Conservation (phyloP, 2,888 invertebrate species). For the Erebia epiphron region DNA sequence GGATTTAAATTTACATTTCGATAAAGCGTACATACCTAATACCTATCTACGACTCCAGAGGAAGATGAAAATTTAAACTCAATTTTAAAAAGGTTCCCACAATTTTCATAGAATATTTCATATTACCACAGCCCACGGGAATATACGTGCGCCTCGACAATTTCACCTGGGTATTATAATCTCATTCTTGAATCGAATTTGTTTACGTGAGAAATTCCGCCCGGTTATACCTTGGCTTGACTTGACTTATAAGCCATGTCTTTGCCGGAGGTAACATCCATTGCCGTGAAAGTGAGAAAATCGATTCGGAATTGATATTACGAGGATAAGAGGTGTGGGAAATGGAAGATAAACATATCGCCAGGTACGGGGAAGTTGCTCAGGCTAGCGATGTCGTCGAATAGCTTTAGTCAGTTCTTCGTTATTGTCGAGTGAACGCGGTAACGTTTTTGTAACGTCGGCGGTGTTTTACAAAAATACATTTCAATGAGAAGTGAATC, state of each 20-base stretch:
- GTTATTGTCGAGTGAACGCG: conserved; percentile 63
- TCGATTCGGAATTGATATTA: conserved; percentile 35
- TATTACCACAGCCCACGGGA: conserved; percentile 38
- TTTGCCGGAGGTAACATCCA: conserved; percentile 21
- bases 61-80: conserved; percentile 32
- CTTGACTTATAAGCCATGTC: background rate
- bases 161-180: conserved; percentile 65
- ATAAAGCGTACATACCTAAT: no score
- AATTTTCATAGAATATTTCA: conserved; percentile 39
- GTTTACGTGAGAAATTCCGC: conserved; percentile 71
- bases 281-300: conserved; percentile 27
- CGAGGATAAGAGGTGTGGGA: conserved; percentile 38
- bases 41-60: conserved; percentile 9
- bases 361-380: conserved; percentile 43
- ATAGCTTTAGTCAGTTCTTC: conserved; percentile 71
- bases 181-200: conserved; percentile 71
- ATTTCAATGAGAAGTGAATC: conserved; percentile 19
- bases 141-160: conserved; percentile 48
- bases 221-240: conserved; percentile 50
- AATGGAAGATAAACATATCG: conserved; percentile 53
- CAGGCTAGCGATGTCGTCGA: conserved; percentile 53
- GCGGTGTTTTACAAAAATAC: conserved; percentile 17
- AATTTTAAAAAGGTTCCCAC: conserved; percentile 39
- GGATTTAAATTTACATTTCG: no score
- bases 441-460: conserved; percentile 28